Percentiles rank a stretch among this genome's conserved stretches.
phyloP scores from a whole-genome alignment of 2,888 invertebrate species.

The Cheilosia grossa region DNA sequence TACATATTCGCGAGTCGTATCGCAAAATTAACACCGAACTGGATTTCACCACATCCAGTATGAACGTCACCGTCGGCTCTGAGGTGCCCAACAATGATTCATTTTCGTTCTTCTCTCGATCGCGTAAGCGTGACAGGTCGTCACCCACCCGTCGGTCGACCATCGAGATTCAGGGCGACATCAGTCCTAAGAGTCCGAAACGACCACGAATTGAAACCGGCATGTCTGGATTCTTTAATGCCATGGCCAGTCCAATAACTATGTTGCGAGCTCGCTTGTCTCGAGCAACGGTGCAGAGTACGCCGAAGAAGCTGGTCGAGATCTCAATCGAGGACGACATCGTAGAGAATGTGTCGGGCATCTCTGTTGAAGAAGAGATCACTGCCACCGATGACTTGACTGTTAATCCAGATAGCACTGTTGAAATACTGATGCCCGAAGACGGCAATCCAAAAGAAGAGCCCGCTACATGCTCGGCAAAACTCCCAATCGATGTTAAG shows the following conservation, averaged over 20 bases:
- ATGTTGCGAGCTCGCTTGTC: conserved; percentile 80
- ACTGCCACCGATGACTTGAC: conserved; percentile 76
- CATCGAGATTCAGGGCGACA: conserved; percentile 71
- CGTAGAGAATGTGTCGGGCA: conserved; percentile 79
- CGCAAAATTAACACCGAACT: conserved; percentile 80
- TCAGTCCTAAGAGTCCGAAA: conserved; percentile 78
- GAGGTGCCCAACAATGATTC: conserved; percentile 81
- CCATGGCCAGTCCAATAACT: conserved; percentile 80
- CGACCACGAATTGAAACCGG: conserved; percentile 79
- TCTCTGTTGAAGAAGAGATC: conserved; percentile 78
- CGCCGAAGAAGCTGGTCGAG: conserved; percentile 77
- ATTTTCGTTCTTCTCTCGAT: conserved; percentile 80
- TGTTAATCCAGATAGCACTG: conserved; percentile 75
- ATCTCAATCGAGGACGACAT: conserved; percentile 76
- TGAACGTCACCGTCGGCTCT: conserved; percentile 82
- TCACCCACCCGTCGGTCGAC: conserved; percentile 75
- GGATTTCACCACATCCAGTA: conserved; percentile 80
- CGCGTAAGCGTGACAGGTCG: conserved; percentile 81
- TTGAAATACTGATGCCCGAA: conserved; percentile 35
- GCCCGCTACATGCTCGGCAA: conserved; percentile 20
- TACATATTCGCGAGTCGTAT: conserved; percentile 78
- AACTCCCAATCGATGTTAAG: conserved; percentile 41
- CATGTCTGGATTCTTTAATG: conserved; percentile 78
- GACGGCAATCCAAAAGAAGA: conserved; percentile 46
- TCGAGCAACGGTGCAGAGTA: conserved; percentile 78